Evolutionary conservation across 2,888 invertebrate species (phyloP).

Genomic region (Epirrhoe tristata): DNA sequence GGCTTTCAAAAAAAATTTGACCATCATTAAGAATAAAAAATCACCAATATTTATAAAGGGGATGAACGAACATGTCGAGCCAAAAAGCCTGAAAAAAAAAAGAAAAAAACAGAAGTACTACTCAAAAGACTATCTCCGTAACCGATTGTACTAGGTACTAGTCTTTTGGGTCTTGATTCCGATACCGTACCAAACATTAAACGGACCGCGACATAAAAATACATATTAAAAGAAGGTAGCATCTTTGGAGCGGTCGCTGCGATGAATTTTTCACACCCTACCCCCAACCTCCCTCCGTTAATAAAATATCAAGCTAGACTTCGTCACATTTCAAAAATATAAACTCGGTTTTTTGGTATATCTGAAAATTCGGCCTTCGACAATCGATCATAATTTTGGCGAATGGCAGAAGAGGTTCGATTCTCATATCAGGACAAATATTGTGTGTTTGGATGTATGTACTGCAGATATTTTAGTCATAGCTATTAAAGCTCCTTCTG

Average conservation of each 20-base stretch:
- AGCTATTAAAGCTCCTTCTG: background rate
- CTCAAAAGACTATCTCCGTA: background rate
- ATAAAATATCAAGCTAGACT: slow-evolving; percentile 76
- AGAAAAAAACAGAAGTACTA: too few relatives aligned
- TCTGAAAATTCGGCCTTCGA: too few relatives aligned
- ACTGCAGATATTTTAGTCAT: too few relatives aligned
- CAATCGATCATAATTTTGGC: too few relatives aligned
- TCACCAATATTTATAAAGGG: too few relatives aligned
- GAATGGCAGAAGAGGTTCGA: too few relatives aligned
- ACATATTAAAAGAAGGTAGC: slow-evolving; percentile 64
- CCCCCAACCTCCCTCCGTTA: slow-evolving; percentile 58
- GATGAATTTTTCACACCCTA: slow-evolving; percentile 74
- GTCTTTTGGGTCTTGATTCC: slow-evolving; percentile 11
- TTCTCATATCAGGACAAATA: too few relatives aligned
- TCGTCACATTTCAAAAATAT: slow-evolving; percentile 72
- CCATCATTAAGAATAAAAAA: too few relatives aligned
- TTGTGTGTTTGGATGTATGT: too few relatives aligned
- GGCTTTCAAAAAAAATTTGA: too few relatives aligned
- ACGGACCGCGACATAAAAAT: slow-evolving; percentile 57
- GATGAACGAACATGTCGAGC: too few relatives aligned
- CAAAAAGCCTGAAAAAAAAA: too few relatives aligned
- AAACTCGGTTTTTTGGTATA: slow-evolving; percentile 32
- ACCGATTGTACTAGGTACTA: background rate
- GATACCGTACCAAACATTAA: slow-evolving; percentile 48
- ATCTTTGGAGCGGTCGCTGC: slow-evolving; percentile 56